These are phyloP conservation scores for Macrobrachium nipponense DNA, from an alignment of 1,140 invertebrate genomes.

Conservation along the genomic window DNA sequence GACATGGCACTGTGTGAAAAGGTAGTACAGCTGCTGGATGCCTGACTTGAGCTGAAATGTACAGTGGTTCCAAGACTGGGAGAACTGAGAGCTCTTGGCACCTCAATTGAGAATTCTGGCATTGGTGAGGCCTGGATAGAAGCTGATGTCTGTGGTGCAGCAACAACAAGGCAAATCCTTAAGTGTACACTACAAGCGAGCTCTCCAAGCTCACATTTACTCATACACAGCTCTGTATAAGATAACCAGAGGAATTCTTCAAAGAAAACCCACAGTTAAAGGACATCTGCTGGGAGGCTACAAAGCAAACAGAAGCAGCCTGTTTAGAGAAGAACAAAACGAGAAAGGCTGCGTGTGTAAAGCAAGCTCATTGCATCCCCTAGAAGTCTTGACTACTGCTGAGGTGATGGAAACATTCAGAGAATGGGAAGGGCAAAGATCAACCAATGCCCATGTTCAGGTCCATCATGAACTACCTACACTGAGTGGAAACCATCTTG, in stretches of 20 bases:
- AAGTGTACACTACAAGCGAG: slow-evolving; percentile 27
- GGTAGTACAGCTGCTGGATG: slow-evolving; percentile 27
- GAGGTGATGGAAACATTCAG: slow-evolving; percentile 12
- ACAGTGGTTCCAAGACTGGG: slow-evolving; percentile 16
- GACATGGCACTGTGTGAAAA: slow-evolving; percentile 34
- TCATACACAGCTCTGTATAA: neutral
- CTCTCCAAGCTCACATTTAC: slow-evolving; percentile 16
- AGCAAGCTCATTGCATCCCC: slow-evolving; percentile 5
- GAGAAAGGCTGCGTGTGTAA: slow-evolving; percentile 4
- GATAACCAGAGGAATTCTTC: neutral
- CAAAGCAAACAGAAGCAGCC: neutral
- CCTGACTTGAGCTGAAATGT: neutral
- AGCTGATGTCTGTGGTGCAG: slow-evolving; percentile 1
- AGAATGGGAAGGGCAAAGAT: slow-evolving; percentile 3
- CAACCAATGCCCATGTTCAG: slow-evolving; percentile 26
- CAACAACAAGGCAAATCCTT: slow-evolving; percentile 28
- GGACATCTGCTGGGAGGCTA: neutral
- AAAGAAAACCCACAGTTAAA: neutral
- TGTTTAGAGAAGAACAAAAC: neutral
- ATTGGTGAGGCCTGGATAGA: neutral
- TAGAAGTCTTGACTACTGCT: slow-evolving; percentile 13
- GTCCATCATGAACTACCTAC: slow-evolving; percentile 21
- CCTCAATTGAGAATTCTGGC: slow-evolving; percentile 27
- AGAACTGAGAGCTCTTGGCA: slow-evolving; percentile 18
- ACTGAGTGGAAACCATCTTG: neutral